Percentiles rank a stretch among this genome's conserved stretches.
Evolutionary conservation across 2,888 invertebrate species (phyloP).

Genomic region (Sarcophaga subvicina): DNA sequence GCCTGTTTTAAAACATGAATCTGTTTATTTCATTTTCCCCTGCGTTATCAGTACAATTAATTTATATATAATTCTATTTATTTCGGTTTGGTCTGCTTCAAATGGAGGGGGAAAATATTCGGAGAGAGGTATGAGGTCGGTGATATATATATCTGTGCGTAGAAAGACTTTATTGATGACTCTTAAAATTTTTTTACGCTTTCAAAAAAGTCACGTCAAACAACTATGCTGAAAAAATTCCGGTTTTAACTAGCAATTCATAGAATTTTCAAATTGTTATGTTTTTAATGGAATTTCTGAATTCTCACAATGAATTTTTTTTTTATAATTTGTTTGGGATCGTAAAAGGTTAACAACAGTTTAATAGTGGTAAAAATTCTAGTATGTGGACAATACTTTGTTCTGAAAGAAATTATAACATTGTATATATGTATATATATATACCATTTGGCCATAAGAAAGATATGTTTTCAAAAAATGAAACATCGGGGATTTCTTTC

Average conservation of each 20-base stretch:
- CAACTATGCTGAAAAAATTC: background rate
- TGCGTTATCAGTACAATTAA: conserved; percentile 60
- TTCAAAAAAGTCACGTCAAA: background rate
- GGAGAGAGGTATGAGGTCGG: no score
- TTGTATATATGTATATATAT: no score
- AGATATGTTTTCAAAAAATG: no score
- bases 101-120: background rate
- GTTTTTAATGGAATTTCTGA: background rate
- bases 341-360: background rate
- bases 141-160: no score
- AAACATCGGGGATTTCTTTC: no score
- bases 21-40: conserved; percentile 44
- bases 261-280: background rate
- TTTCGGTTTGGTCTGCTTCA: conserved; percentile 49
- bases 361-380: background rate
- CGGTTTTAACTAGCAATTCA: background rate
- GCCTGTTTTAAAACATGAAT: conserved; percentile 72
- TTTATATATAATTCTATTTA: conserved; percentile 53
- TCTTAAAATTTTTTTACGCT: background rate
- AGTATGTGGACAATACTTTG: no score
- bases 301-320: background rate
- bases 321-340: background rate
- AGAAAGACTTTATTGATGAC: background rate
- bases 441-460: no score
- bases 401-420: no score